Conservation (phyloP, 2,797 vertebrate species). For the Garrulus glandarius region DNA sequence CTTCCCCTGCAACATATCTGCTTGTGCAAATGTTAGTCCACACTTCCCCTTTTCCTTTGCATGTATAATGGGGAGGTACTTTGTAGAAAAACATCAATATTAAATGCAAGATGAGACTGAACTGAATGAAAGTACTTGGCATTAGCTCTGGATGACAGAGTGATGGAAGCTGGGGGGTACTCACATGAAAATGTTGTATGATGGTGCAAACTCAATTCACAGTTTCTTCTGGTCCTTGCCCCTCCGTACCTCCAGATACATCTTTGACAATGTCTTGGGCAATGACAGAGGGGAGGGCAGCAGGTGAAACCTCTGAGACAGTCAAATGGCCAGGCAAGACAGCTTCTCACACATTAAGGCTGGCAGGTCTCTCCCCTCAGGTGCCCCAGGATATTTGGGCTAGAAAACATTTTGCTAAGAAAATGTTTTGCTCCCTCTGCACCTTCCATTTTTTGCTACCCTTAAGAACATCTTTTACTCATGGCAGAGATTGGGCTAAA, state of each 20-base stretch:
- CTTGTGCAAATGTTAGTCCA: background rate
- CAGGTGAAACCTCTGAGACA: background rate
- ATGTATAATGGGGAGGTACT: background rate
- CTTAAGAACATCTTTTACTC: background rate
- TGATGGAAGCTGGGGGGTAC: background rate
- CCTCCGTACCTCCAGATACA: background rate
- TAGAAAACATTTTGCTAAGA: background rate
- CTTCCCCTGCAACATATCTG: background rate
- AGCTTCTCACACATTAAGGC: background rate
- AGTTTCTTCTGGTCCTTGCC: background rate
- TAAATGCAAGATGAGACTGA: background rate
- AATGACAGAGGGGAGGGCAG: background rate
- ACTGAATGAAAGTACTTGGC: background rate
- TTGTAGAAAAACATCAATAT: background rate
- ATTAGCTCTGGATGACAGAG: background rate
- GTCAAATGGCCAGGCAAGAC: background rate
- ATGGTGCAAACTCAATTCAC: background rate
- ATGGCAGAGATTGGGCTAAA: background rate
- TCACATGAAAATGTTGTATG: accelerated
- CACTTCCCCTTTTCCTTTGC: background rate
- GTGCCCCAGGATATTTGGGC: background rate
- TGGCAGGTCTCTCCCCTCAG: background rate
- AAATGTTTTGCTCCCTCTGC: background rate
- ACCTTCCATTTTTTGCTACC: background rate
- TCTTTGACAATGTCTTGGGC: background rate